A percentile compares a stretch with the other conserved stretches of the same genome.
Conservation (phyloP, 92 coral and sea anemone species). For the Desmophyllum pertusum region DNA sequence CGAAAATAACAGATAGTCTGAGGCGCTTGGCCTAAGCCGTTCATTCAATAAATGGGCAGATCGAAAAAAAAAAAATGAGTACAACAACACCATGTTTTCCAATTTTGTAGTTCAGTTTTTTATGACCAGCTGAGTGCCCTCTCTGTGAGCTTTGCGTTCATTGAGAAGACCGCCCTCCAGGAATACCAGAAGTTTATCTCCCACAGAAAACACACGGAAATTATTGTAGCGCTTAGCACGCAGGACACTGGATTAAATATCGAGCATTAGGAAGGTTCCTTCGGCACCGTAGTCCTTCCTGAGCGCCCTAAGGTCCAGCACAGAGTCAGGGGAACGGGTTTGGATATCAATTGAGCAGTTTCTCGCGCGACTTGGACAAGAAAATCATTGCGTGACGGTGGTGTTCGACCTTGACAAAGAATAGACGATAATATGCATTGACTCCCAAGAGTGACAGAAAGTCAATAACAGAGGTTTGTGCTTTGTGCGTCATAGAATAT, state of each 20-base stretch:
- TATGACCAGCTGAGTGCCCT: conserved; percentile 39
- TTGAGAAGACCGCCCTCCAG: conserved; percentile 50
- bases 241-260: conserved; percentile 30
- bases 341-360: conserved; percentile 22
- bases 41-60: background rate
- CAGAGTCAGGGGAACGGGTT: background rate
- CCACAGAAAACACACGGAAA: conserved; percentile 51
- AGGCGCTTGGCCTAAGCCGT: background rate
- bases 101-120: conserved; percentile 1
- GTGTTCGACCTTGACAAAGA: conserved; percentile 45
- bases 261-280: conserved; percentile 4
- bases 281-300: background rate
- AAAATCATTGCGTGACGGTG: conserved; percentile 47
- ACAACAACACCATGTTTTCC: background rate
- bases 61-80: background rate
- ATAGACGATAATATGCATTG: conserved; percentile 39
- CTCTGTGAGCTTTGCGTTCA: conserved; percentile 36
- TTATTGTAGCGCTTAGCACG: conserved; percentile 30
- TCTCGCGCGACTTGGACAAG: conserved; percentile 18
- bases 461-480: conserved; percentile 46
- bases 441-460: conserved; percentile 45
- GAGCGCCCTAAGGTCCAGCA: background rate
- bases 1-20: conserved; percentile 28
- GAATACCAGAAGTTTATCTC: conserved; percentile 58
- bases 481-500: conserved; percentile 22